Conservation (phyloP, 1,140 invertebrate genomes). For the Armadillidium nasatum region DNA sequence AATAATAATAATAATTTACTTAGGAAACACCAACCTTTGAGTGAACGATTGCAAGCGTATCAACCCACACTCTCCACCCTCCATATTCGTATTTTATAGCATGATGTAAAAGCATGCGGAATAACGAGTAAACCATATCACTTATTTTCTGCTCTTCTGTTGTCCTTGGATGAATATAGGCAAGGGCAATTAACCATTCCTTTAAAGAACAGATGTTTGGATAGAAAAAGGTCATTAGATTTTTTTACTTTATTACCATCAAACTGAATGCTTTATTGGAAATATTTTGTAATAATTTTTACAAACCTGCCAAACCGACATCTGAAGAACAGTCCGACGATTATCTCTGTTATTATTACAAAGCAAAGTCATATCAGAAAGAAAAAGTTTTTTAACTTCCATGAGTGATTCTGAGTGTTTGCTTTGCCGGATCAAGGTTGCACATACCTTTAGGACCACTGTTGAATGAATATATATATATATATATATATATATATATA, state of each 20-base stretch:
- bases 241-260: no score
- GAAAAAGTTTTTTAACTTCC: constrained; percentile 92
- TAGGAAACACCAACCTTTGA: constrained; percentile 68
- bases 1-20: no score
- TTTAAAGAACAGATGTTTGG: constrained; percentile 47
- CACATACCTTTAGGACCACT: constrained; percentile 98
- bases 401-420: constrained; percentile 85
- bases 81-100: constrained; percentile 99
- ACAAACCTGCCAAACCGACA: constrained; percentile 97
- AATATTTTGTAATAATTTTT: no score
- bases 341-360: constrained; percentile 98
- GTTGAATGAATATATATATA: no score
- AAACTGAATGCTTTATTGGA: no score
- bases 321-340: constrained; percentile 91
- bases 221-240: not conserved
- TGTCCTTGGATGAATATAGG: constrained; percentile 94
- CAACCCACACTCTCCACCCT: constrained; percentile 99
- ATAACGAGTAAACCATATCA: constrained; percentile 96
- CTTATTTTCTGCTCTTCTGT: constrained; percentile 93
- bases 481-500: no score
- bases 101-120: constrained; percentile 95
- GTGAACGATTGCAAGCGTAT: constrained; percentile 97
- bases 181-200: constrained; percentile 98
- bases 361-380: constrained; percentile 93
- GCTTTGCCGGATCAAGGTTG: constrained; percentile 91